Base-by-base conservation (phyloP, 2,797 vertebrate genomes). In the Falco columbarius region DNA sequence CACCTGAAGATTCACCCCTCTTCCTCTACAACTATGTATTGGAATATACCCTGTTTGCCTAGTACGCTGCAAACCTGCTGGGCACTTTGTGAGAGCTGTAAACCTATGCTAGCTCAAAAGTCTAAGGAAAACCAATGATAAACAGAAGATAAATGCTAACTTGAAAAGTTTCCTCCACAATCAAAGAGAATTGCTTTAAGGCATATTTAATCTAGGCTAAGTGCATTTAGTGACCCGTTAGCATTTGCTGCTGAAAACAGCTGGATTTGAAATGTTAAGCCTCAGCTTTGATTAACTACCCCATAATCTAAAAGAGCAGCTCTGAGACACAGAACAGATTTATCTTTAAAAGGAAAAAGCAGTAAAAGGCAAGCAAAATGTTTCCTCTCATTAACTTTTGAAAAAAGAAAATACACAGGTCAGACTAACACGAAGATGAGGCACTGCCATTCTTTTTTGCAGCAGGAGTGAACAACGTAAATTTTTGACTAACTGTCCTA, bases 191-290 rank as follows among this genome's bases (percentile, higher is more conserved):
- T 71, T 73, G n/a, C 30, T 89, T 77, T 79, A 58, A 92, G 61
- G 61, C 56, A 36, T 42, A 54, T 71, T 79, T 94, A 82, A 90
- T 68, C 34, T 40, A 70, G 63, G n/a, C 42, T 81, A 88, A 94
- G 49, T 59, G 46, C 54, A 82, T 84, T 66, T 59, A 83, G 49
- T 70, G 51, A 92, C 56, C 49, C 3, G 1, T 40, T 59, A 67
- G 55, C 52, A 72, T 94, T 82, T 82, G 18, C 66, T 72, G 85
- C 75, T 85, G 54, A 63, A 96, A 94, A 83, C 88, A 89, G 72
- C 65, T 95, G 74, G 70, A 91, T 90, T 89, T 66, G 19, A 96
- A 91, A 82, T 12, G 15, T 29, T 71, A 90, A 94, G 40, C 40
- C 49, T 84, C 44, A 49, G 30, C 52, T 97, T 86, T 95, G 65